Conservation (phyloP, 2,888 invertebrate species). For the Amphipyra berbera region DNA sequence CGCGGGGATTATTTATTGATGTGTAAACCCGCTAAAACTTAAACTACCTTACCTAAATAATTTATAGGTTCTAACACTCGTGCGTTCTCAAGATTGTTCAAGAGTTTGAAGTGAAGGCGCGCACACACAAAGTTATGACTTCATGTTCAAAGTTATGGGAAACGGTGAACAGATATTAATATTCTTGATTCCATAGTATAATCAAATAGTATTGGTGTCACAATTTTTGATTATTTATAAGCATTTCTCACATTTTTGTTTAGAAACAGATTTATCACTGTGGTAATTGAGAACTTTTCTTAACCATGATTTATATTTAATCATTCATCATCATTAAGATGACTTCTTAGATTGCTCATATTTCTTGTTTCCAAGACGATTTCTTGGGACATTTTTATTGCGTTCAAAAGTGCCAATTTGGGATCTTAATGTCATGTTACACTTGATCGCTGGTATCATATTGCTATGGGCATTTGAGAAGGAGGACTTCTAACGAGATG, state of each 20-base stretch:
- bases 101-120: constrained; percentile 64
- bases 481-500: constrained; percentile 47
- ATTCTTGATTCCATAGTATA: constrained; percentile 43
- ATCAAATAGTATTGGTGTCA: constrained; percentile 37
- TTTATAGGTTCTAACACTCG: constrained; percentile 73
- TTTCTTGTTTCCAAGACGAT: constrained; percentile 26
- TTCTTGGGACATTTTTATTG: constrained; percentile 63
- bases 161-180: constrained; percentile 59
- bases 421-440: constrained; percentile 66
- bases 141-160: constrained; percentile 58
- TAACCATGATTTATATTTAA: constrained; percentile 21
- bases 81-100: constrained; percentile 73
- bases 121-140: constrained; percentile 58
- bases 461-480: constrained; percentile 57
- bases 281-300: constrained; percentile 4
- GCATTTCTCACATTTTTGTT: no score
- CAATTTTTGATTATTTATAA: constrained; percentile 11
- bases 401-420: constrained; percentile 75
- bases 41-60: constrained; percentile 73
- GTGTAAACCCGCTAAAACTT: constrained; percentile 71
- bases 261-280: constrained; percentile 1
- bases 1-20: constrained; percentile 70
- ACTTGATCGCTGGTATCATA: constrained; percentile 60
- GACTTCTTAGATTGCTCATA: constrained; percentile 21
- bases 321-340: constrained; percentile 13